phyloP scores from a whole-genome alignment of 2,797 vertebrate genomes.

The Streptopelia turtur region DNA sequence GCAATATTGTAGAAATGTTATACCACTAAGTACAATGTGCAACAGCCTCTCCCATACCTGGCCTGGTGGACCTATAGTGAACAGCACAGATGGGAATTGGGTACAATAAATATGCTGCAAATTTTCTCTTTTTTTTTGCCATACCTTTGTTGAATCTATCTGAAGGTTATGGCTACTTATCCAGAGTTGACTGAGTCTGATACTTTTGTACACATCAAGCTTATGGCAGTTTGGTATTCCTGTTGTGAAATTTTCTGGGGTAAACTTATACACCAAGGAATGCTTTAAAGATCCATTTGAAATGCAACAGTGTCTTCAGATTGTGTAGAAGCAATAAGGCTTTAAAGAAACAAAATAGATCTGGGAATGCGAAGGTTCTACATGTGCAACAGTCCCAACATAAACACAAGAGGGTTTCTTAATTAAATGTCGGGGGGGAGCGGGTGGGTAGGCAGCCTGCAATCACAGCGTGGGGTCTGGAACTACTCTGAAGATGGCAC shows the following conservation, averaged over 20 bases:
- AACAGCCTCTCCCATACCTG: neutral
- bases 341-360: constrained; percentile 31
- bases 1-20: constrained; percentile 17
- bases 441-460: neutral
- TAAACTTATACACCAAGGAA: neutral
- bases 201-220: neutral
- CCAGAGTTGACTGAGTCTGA: neutral
- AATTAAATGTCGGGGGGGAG: constrained; percentile 7
- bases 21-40: neutral
- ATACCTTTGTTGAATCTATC: neutral
- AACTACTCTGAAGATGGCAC: constrained; percentile 20
- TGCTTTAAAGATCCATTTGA: neutral
- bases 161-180: neutral
- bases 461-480: constrained; percentile 6
- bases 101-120: neutral
- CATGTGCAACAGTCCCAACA: neutral
- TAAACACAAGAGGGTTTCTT: neutral
- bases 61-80: neutral
- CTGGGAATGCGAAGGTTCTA: neutral
- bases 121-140: neutral
- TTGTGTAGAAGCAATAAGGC: neutral
- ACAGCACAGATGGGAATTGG: neutral
- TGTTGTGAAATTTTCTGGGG: constrained; percentile 22
- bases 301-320: constrained; percentile 5
- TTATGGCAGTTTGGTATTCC: neutral